A percentile compares a stretch with the other conserved stretches of the same genome.
phyloP scores from a whole-genome alignment of 2,113 vertebrate species.

The Lichenostomus cassidix region DNA sequence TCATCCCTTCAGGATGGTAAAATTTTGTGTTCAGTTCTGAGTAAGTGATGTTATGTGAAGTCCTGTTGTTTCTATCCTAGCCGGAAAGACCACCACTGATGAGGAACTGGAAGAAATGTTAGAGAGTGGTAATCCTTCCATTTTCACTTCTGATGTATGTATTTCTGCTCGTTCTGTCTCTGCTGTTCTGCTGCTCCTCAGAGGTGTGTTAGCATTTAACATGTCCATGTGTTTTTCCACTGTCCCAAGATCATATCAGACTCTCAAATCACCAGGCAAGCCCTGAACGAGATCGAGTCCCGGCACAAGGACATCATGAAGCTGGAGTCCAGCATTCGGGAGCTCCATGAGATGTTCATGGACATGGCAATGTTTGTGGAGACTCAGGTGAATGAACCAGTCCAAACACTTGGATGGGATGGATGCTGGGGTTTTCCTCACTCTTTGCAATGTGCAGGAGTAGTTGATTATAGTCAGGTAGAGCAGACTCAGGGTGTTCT shows the following conservation, averaged over 20 bases:
- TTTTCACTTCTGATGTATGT: constrained; percentile 93
- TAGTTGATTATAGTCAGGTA: neutral
- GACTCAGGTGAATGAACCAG: constrained; percentile 81
- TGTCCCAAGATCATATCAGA: constrained; percentile 90
- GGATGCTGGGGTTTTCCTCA: neutral
- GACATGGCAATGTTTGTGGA: constrained; percentile 97
- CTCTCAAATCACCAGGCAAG: constrained; percentile 91
- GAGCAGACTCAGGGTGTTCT: fast-evolving
- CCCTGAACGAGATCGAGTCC: constrained; percentile 92
- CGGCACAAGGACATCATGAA: constrained; percentile 94
- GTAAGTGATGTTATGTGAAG: neutral
- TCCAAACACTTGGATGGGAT: fast-evolving
- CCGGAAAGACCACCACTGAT: constrained; percentile 88
- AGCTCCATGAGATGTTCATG: constrained; percentile 92
- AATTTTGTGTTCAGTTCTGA: neutral
- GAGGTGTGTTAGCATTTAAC: fast-evolving
- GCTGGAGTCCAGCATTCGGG: constrained; percentile 91
- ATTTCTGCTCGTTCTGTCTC: neutral
- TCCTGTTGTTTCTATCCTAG: constrained; percentile 67
- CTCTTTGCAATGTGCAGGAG: neutral
- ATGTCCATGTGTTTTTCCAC: neutral
- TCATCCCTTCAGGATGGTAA: neutral
- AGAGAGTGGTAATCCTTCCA: constrained; percentile 90
- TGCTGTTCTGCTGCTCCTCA: neutral
- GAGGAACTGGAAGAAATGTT: constrained; percentile 95